These are phyloP conservation scores for Himalopsyche phryganea DNA, from an alignment of 1,140 invertebrate species.

Conservation along the genomic window DNA sequence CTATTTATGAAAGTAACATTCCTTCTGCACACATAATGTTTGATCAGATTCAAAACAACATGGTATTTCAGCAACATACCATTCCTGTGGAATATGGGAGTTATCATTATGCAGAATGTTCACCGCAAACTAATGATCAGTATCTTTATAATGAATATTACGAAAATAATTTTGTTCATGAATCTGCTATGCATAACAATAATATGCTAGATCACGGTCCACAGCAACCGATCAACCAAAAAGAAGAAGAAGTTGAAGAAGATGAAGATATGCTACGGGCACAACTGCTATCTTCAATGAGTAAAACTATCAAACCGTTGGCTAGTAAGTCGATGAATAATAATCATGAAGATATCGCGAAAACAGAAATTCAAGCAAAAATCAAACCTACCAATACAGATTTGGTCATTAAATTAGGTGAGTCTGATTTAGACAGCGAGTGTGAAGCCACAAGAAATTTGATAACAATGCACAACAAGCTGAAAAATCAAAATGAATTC, in stretches of 20 bases:
- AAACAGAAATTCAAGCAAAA: not conserved
- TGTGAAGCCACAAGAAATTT: conserved; percentile 51
- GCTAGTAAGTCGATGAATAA: not conserved
- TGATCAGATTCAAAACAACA: too few relatives aligned
- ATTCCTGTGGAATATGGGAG: too few relatives aligned
- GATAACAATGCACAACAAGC: conserved; percentile 51
- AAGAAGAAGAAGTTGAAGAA: conserved; percentile 33
- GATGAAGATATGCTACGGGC: conserved; percentile 49
- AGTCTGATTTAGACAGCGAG: conserved; percentile 50
- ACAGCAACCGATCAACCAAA: not conserved
- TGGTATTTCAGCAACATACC: too few relatives aligned
- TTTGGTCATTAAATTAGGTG: conserved; percentile 45
- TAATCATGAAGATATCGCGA: not conserved
- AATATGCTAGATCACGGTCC: too few relatives aligned
- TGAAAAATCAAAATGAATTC: conserved; percentile 46
- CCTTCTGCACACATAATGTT: not conserved
- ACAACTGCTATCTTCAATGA: conserved; percentile 46
- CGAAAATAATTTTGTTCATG: conserved; percentile 9
- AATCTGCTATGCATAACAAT: too few relatives aligned
- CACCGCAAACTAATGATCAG: not conserved
- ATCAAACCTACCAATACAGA: conserved; percentile 8
- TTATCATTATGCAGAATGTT: not conserved
- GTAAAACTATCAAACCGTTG: not conserved
- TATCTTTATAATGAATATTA: conserved; percentile 17
- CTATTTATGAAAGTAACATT: conserved; percentile 26